phyloP scores from a whole-genome alignment of 2,888 invertebrate genomes.

The Tenthredo livida region DNA sequence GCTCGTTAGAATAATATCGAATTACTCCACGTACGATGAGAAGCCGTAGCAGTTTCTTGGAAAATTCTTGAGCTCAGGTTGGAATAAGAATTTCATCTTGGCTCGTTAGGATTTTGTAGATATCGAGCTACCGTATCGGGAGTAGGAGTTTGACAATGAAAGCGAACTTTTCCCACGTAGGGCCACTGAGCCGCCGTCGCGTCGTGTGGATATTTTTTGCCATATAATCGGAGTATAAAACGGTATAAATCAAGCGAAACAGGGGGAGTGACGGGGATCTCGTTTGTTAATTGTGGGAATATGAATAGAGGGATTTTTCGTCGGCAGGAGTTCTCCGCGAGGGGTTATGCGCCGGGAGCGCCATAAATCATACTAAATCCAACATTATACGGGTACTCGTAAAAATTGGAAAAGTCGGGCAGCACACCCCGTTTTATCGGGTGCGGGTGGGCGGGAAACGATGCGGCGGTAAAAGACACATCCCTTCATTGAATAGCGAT shows the following conservation, averaged over 20 bases:
- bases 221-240: slow-evolving; percentile 51
- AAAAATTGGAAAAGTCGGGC: slow-evolving; percentile 62
- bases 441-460: slow-evolving; percentile 20
- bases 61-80: neutral
- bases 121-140: neutral
- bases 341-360: slow-evolving; percentile 51
- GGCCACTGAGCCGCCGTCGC: neutral
- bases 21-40: slow-evolving; percentile 27
- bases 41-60: neutral
- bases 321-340: slow-evolving; percentile 39
- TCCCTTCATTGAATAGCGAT: slow-evolving; percentile 51
- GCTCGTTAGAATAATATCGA: slow-evolving; percentile 13
- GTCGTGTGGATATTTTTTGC: slow-evolving; percentile 20
- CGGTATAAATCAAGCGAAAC: slow-evolving; percentile 47
- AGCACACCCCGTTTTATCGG: slow-evolving; percentile 54
- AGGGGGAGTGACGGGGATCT: slow-evolving; percentile 50
- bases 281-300: slow-evolving; percentile 55
- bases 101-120: neutral
- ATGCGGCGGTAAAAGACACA: slow-evolving; percentile 43
- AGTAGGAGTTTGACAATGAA: slow-evolving; percentile 4
- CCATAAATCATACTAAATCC: slow-evolving; percentile 59
- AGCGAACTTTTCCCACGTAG: slow-evolving; percentile 42
- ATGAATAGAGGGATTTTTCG: slow-evolving; percentile 53
- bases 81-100: slow-evolving; percentile 5
- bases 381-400: slow-evolving; percentile 55